Percentiles rank a stretch among this genome's conserved stretches.
Evolutionary conservation across 92 coral and sea anemone species (phyloP).

Genomic region (Epizoanthus scotinus): DNA sequence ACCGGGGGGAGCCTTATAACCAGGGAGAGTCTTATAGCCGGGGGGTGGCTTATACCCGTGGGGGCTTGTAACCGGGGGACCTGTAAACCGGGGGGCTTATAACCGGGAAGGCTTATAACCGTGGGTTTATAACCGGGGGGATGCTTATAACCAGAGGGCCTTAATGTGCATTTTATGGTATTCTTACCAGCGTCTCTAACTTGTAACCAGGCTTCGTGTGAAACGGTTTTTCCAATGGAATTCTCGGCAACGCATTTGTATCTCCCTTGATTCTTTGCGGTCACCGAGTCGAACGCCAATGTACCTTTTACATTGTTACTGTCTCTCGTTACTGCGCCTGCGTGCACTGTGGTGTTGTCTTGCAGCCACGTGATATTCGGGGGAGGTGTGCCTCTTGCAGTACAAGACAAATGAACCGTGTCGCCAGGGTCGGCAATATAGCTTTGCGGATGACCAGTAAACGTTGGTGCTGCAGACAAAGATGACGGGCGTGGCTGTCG

Average conservation of each 20-base stretch:
- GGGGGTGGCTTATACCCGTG: too few species aligned
- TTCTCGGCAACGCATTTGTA: constrained; percentile 61
- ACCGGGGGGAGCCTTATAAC: too few species aligned
- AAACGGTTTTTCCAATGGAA: constrained; percentile 28
- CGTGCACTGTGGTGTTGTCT: constrained; percentile 33
- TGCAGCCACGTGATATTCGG: constrained; percentile 51
- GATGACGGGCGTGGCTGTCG: not conserved
- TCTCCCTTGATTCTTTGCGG: constrained; percentile 22
- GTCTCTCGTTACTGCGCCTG: not conserved
- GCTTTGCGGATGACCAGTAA: constrained; percentile 16
- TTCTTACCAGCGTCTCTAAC: too few species aligned
- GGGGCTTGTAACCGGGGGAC: too few species aligned
- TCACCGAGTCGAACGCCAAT: constrained; percentile 34
- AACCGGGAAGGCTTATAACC: too few species aligned
- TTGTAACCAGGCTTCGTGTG: too few species aligned
- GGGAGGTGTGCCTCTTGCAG: constrained; percentile 44
- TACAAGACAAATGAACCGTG: constrained; percentile 37
- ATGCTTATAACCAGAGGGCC: too few species aligned
- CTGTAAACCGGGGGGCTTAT: too few species aligned
- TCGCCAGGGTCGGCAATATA: constrained; percentile 27
- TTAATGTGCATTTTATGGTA: too few species aligned
- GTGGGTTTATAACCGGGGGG: too few species aligned
- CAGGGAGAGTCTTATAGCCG: too few species aligned
- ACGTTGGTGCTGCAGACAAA: constrained; percentile 23
- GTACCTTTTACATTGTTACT: not conserved